These are phyloP conservation scores for Callithrix jacchus DNA, from an alignment of 2,113 vertebrate genomes.

Conservation along the genomic window DNA sequence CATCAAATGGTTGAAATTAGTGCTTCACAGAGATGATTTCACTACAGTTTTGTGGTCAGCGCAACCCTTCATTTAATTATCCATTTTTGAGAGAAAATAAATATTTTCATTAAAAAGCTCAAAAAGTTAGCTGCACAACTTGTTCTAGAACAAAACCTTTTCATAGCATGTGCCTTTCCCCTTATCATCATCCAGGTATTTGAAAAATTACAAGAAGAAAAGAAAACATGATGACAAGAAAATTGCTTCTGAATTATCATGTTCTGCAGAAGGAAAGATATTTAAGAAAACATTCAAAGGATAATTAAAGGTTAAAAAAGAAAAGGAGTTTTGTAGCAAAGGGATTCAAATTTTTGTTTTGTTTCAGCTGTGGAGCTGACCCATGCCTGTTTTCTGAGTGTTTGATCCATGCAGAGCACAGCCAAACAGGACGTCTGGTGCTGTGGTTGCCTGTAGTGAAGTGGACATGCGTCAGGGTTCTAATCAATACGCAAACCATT, in stretches of 20 bases:
- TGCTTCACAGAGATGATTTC: not conserved
- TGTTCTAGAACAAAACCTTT: slow-evolving; percentile 19
- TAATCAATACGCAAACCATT: not conserved
- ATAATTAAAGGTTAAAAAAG: slow-evolving; percentile 57
- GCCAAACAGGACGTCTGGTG: not conserved
- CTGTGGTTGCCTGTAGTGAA: not conserved
- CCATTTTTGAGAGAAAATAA: slow-evolving; percentile 18
- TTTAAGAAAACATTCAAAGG: slow-evolving; percentile 55
- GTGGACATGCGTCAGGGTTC: not conserved
- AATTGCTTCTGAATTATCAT: slow-evolving; percentile 60
- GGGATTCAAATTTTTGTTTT: slow-evolving; percentile 13
- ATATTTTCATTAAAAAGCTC: slow-evolving; percentile 23
- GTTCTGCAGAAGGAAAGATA: slow-evolving; percentile 26
- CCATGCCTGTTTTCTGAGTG: not conserved
- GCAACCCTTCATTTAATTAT: not conserved
- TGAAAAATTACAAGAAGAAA: slow-evolving; percentile 51
- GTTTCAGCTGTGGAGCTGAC: not conserved
- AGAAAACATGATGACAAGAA: slow-evolving; percentile 61
- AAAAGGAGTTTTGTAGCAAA: not conserved
- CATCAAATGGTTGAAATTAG: slow-evolving; percentile 40
- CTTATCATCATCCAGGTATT: slow-evolving; percentile 17
- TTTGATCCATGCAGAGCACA: not conserved
- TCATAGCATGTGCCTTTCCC: not conserved
- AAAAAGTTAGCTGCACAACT: not conserved
- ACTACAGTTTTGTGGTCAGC: not conserved